Evolutionary conservation across 1,140 invertebrate species (phyloP).

Genomic region (Camponotus pennsylvanicus): DNA sequence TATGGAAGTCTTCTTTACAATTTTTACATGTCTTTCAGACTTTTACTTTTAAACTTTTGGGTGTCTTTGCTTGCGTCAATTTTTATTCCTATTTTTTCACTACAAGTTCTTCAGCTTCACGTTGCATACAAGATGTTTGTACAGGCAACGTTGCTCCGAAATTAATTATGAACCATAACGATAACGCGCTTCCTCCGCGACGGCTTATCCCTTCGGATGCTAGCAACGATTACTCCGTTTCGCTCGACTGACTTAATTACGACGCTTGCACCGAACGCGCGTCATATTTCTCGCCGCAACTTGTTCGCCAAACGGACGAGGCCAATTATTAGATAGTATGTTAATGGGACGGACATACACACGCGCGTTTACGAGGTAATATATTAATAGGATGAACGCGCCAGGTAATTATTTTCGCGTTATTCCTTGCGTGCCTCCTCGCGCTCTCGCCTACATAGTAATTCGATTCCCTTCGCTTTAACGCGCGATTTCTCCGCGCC

Average conservation of each 20-base stretch:
- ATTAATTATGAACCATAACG: conserved; percentile 23
- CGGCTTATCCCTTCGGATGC: conserved; percentile 2
- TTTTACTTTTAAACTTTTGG: neutral
- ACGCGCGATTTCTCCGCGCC: conserved; percentile 36
- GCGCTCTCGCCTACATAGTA: conserved; percentile 37
- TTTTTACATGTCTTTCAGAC: neutral
- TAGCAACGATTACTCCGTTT: conserved; percentile 54
- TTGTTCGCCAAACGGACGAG: conserved; percentile 44
- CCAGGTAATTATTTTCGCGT: conserved; percentile 55
- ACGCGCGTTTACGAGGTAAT: conserved; percentile 49
- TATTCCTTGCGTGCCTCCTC: conserved; percentile 44
- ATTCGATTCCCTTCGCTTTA: conserved; percentile 56
- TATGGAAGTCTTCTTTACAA: neutral
- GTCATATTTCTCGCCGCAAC: conserved; percentile 45
- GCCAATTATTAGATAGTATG: conserved; percentile 60
- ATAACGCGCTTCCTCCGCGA: conserved; percentile 24
- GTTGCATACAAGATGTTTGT: neutral
- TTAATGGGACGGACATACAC: conserved; percentile 43
- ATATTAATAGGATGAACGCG: conserved; percentile 50
- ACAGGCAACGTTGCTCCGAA: neutral
- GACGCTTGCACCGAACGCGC: conserved; percentile 14
- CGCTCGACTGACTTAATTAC: conserved; percentile 57
- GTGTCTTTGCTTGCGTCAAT: neutral
- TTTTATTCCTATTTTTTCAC: neutral
- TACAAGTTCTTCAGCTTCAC: neutral